Evolutionary conservation across 2,888 invertebrate species (phyloP).

Genomic region (Stratiomys singularior): DNA sequence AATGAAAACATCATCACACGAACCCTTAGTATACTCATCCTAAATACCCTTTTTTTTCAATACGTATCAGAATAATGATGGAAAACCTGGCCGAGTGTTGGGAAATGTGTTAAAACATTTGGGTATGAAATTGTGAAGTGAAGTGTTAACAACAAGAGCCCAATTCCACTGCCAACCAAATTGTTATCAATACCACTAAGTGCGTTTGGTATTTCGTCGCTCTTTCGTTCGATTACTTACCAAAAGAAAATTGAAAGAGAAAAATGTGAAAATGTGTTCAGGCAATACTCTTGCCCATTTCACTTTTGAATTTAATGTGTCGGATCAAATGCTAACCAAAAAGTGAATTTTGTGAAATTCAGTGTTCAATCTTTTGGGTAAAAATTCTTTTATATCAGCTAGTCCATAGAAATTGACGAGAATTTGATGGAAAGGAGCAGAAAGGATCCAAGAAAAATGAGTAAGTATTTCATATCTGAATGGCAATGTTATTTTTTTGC

Average conservation of each 20-base stretch:
- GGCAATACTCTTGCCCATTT: constrained; percentile 17
- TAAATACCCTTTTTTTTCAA: no score
- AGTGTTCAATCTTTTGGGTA: neutral
- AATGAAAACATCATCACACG: no score
- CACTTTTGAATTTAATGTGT: constrained; percentile 28
- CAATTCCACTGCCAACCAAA: constrained; percentile 32
- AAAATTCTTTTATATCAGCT: neutral
- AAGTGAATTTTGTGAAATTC: constrained; percentile 35
- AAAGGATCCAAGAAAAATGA: constrained; percentile 36
- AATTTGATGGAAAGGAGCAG: constrained; percentile 7
- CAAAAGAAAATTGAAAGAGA: constrained; percentile 8
- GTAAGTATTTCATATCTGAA: constrained; percentile 12
- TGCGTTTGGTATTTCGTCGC: neutral
- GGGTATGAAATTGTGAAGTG: neutral
- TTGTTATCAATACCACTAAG: constrained; percentile 27
- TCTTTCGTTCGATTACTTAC: constrained; percentile 1
- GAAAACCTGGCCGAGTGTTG: no score
- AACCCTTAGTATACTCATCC: no score
- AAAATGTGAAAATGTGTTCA: constrained; percentile 43
- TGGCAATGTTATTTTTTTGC: neutral
- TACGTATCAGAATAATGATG: no score
- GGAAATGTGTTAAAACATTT: no score
- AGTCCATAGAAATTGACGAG: neutral
- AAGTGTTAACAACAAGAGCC: constrained; percentile 9
- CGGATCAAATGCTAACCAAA: neutral